Evolutionary conservation across 2,113 vertebrate species (phyloP).

Genomic region (Tonatia bakeri): DNA sequence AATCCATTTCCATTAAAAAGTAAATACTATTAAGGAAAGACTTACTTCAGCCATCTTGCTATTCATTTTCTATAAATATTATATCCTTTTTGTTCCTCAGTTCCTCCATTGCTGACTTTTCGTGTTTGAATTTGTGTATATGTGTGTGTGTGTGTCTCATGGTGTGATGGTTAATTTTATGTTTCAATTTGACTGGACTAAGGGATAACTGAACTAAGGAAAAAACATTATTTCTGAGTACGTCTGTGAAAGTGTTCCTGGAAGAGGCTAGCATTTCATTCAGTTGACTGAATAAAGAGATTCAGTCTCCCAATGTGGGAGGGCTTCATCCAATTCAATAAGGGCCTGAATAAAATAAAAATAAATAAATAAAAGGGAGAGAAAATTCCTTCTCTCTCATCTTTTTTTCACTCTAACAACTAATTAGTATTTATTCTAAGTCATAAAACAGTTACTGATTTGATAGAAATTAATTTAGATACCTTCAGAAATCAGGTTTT

Average conservation of each 20-base stretch:
- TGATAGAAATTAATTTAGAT: background rate
- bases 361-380: background rate
- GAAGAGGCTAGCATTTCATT: background rate
- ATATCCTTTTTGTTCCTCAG: background rate
- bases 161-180: background rate
- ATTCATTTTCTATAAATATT: background rate
- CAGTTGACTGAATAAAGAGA: background rate
- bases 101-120: background rate
- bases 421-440: conserved; percentile 13
- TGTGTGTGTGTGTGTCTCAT: background rate
- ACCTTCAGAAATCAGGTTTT: background rate
- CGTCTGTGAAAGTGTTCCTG: background rate
- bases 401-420: background rate
- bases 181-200: background rate
- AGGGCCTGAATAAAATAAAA: background rate
- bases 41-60: background rate
- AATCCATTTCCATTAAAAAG: background rate
- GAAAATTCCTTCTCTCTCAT: background rate
- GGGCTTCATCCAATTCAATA: background rate
- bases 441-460: background rate
- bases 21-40: background rate
- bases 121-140: background rate
- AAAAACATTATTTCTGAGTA: background rate
- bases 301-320: background rate
- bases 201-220: background rate